Percentiles rank a stretch among this genome's conserved stretches.
phyloP scores from a whole-genome alignment of 2,888 invertebrate genomes.

The Drosophila testacea region DNA sequence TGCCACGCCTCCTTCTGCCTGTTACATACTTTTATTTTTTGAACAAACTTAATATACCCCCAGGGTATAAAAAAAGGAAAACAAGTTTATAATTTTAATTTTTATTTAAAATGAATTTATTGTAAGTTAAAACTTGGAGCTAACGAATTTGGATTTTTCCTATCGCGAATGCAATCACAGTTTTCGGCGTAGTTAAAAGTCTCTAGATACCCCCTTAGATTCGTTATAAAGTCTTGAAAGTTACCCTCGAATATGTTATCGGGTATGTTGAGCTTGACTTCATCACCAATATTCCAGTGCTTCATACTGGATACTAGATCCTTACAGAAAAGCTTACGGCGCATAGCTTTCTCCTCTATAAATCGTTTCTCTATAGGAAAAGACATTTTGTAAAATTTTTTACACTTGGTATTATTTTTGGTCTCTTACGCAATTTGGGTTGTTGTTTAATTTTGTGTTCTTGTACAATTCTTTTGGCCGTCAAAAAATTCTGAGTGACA shows the following conservation, averaged over 20 bases:
- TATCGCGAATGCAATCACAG: slow-evolving; percentile 10
- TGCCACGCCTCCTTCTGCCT: too few species aligned
- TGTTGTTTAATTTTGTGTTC: background rate
- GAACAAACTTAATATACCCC: too few species aligned
- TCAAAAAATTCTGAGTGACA: slow-evolving; percentile 4
- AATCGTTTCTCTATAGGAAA: background rate
- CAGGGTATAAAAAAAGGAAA: too few species aligned
- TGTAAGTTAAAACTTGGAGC: background rate
- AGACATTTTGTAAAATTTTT: too few species aligned
- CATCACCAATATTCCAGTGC: slow-evolving; percentile 8
- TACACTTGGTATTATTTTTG: too few species aligned
- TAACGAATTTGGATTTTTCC: background rate
- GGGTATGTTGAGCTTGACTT: background rate
- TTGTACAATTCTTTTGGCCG: background rate
- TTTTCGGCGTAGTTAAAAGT: slow-evolving; percentile 4
- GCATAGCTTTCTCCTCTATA: background rate
- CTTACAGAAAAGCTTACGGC: slow-evolving; percentile 25
- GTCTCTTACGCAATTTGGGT: background rate
- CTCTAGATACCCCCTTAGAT: background rate
- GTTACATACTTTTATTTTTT: too few species aligned
- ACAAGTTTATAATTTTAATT: background rate
- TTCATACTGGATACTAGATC: slow-evolving; percentile 24
- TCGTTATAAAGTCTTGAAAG: background rate
- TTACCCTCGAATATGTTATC: background rate
- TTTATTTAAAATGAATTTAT: background rate